Evolutionary conservation across 1,140 invertebrate species (phyloP).

Genomic region (Ruditapes philippinarum): DNA sequence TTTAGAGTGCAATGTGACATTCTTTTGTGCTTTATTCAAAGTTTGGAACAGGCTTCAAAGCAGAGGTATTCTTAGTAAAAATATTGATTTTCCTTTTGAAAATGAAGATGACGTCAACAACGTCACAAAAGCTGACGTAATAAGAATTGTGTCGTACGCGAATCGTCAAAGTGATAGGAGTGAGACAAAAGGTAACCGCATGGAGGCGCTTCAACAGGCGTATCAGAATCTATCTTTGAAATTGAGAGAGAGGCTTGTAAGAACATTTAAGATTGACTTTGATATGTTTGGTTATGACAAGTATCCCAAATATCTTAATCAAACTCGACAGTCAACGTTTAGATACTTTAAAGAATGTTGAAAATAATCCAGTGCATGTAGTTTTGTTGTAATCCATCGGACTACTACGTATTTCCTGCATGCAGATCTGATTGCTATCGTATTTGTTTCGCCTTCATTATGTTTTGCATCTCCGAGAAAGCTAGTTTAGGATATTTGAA

Average conservation of each 20-base stretch:
- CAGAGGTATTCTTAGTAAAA: conserved; percentile 27
- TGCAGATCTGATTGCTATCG: too few species aligned
- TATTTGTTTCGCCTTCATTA: too few species aligned
- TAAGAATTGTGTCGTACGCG: neutral
- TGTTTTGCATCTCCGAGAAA: too few species aligned
- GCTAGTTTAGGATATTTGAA: too few species aligned
- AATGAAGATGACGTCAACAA: neutral
- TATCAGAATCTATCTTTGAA: neutral
- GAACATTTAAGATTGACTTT: conserved; percentile 33
- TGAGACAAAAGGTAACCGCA: conserved; percentile 9
- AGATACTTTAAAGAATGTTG: conserved; percentile 2
- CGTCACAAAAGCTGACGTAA: neutral
- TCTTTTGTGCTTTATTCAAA: conserved; percentile 35
- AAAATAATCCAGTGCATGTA: neutral
- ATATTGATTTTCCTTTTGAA: neutral
- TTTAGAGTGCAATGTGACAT: conserved; percentile 13
- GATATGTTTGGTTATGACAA: conserved; percentile 30
- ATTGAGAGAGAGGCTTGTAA: neutral
- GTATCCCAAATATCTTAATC: neutral
- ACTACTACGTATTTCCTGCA: too few species aligned
- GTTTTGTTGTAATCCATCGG: too few species aligned
- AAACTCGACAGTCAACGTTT: too few species aligned
- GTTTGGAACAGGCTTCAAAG: conserved; percentile 47
- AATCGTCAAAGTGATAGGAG: neutral
- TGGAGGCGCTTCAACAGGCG: conserved; percentile 19